Evolutionary conservation across 2,888 invertebrate species (phyloP).

Genomic region (Tineola bisselliella): DNA sequence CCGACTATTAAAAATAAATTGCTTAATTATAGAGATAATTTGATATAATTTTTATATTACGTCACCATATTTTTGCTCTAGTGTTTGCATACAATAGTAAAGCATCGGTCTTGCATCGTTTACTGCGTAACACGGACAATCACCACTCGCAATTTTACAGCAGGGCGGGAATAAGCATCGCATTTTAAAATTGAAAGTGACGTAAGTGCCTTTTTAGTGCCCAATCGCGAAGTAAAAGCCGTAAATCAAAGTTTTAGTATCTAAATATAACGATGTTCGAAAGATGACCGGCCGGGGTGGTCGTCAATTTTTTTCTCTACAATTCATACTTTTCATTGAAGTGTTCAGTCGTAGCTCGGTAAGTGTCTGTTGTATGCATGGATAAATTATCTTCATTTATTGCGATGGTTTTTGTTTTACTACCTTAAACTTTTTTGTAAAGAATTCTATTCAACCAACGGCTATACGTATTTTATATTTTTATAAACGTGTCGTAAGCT

Average conservation of each 20-base stretch:
- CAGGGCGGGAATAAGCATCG: slow-evolving; percentile 57
- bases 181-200: slow-evolving; percentile 67
- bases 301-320: slow-evolving; percentile 24
- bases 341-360: neutral
- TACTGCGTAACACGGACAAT: slow-evolving; percentile 66
- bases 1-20: neutral
- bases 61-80: too few relatives aligned
- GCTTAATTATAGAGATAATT: neutral
- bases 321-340: neutral
- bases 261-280: slow-evolving; percentile 63
- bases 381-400: neutral
- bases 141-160: slow-evolving; percentile 56
- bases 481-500: too few relatives aligned
- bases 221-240: slow-evolving; percentile 60
- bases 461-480: too few relatives aligned
- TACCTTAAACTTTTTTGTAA: too few relatives aligned
- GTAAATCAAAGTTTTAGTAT: slow-evolving; percentile 68
- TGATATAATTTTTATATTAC: too few relatives aligned
- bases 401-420: neutral
- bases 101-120: slow-evolving; percentile 26
- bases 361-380: neutral
- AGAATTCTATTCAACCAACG: too few relatives aligned
- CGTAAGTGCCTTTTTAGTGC: slow-evolving; percentile 66
- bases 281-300: slow-evolving; percentile 58
- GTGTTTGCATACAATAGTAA: too few relatives aligned